phyloP scores from a whole-genome alignment of 2,888 invertebrate species.

The Hedya salicella region DNA sequence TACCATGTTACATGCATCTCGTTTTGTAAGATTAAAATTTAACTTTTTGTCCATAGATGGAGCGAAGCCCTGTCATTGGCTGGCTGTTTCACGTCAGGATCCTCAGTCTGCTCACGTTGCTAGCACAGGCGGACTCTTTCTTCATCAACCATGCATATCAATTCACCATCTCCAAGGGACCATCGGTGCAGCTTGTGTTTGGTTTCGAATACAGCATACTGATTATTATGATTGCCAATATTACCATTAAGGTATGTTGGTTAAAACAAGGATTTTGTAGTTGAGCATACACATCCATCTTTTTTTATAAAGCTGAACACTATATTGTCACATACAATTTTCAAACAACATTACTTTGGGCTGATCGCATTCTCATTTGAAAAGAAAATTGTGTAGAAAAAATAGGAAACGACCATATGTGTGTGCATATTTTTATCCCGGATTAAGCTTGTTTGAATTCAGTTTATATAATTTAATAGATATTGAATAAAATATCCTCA shows the following conservation, averaged over 20 bases:
- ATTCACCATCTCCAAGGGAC: constrained; percentile 96
- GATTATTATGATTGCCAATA: constrained; percentile 96
- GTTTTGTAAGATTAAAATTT: not conserved
- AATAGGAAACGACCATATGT: too few relatives aligned
- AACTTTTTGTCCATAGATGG: constrained; percentile 90
- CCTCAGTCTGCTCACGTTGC: constrained; percentile 91
- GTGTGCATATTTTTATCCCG: too few relatives aligned
- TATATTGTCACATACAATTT: too few relatives aligned
- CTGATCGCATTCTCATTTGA: too few relatives aligned
- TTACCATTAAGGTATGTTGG: constrained; percentile 94
- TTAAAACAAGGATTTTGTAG: too few relatives aligned
- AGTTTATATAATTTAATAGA: too few relatives aligned
- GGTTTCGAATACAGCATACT: constrained; percentile 99
- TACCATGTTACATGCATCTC: not conserved
- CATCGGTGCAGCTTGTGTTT: constrained; percentile 99
- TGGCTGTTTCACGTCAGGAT: constrained; percentile 97
- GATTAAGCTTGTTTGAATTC: too few relatives aligned
- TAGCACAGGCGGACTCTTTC: constrained; percentile 93
- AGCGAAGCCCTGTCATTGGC: constrained; percentile 98
- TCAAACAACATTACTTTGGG: too few relatives aligned
- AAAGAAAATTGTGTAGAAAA: too few relatives aligned
- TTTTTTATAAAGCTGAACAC: too few relatives aligned
- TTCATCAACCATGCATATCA: constrained; percentile 98
- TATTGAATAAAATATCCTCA: too few relatives aligned
- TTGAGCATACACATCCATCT: too few relatives aligned